phyloP scores from a whole-genome alignment of 2,797 vertebrate species.

The Semotilus atromaculatus region DNA sequence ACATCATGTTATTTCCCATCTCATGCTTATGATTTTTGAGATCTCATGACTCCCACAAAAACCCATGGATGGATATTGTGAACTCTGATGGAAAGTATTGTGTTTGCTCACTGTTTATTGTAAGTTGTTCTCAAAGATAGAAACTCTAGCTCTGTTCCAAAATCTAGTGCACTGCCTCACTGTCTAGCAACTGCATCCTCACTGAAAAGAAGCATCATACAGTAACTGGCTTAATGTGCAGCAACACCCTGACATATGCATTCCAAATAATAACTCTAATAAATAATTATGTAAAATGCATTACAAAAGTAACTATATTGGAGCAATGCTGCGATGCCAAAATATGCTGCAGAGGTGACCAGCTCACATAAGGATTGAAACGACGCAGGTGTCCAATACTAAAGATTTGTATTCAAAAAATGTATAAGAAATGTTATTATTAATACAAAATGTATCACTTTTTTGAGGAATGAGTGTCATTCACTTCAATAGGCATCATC shows the following conservation, averaged over 20 bases:
- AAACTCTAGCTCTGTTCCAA: background rate
- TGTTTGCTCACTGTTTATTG: background rate
- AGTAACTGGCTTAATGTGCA: background rate
- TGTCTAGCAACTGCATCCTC: background rate
- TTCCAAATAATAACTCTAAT: too few relatives aligned
- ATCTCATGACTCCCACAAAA: slow-evolving; percentile 19
- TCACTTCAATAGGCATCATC: background rate
- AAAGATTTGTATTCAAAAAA: background rate
- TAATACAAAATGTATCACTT: background rate
- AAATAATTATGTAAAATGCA: too few relatives aligned
- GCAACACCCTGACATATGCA: background rate
- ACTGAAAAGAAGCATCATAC: background rate
- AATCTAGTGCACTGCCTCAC: background rate
- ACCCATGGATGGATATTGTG: background rate
- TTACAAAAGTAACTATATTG: too few relatives aligned
- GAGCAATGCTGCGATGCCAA: too few relatives aligned
- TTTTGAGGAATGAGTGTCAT: background rate
- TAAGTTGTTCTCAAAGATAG: background rate
- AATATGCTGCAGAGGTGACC: background rate
- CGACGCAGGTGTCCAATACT: background rate
- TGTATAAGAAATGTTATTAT: too few relatives aligned
- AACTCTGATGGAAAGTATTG: background rate
- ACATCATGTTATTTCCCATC: slow-evolving; percentile 18
- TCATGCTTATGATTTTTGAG: background rate
- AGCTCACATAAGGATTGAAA: background rate